Base-by-base conservation (phyloP, 2,888 invertebrate species). In the Crepidodera aurea region DNA sequence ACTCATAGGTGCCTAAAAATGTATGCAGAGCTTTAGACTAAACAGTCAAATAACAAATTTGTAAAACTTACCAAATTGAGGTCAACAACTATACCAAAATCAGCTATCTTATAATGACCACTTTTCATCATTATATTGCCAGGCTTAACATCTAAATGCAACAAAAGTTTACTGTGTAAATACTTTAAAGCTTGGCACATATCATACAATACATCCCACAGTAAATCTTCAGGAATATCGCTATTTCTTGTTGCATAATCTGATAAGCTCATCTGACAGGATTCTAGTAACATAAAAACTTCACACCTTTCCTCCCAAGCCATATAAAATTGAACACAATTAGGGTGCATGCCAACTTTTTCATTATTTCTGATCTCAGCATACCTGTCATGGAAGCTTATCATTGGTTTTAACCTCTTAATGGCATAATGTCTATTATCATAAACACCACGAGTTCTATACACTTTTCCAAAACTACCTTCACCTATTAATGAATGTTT, bases 81-180 rank as follows among this genome's bases (percentile, higher is more conserved):
- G 77, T 90, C 88, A 18, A 88, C 82, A 10, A 90, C 85, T 10
- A 92, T 82, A 8, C 92, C 92, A 78, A 92, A 92, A 79, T 92
- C 92, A 34, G 87, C 88, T 1, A 92, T 81, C 77, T 92, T 92
- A 76, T 88, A 91, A n/a, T 77, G 77, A 12, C 85, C 85, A 72
- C 87, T 84, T 62, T 83, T 82, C 59, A 92, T 84, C 72, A 92
- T 85, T 51, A 92, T 89, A 78, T 92, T 92, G 53, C 89, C 91
- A 42, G 91, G 87, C 78, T 92, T 92, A 32, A 92, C 88, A 79
- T 92, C 92, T 78, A 91, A 83, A 76, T 92, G 92, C 29, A 91
- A 83, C 29, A 90, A 81, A 74, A 87, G 84, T 51, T 85, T 83
- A 63, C 85, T 84, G 75, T 92, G 92, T 16, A 92, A 79, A 73